These are phyloP conservation scores for Microctenopoma lineatum DNA, from an alignment of 2,797 vertebrate species.

Conservation along the genomic window DNA sequence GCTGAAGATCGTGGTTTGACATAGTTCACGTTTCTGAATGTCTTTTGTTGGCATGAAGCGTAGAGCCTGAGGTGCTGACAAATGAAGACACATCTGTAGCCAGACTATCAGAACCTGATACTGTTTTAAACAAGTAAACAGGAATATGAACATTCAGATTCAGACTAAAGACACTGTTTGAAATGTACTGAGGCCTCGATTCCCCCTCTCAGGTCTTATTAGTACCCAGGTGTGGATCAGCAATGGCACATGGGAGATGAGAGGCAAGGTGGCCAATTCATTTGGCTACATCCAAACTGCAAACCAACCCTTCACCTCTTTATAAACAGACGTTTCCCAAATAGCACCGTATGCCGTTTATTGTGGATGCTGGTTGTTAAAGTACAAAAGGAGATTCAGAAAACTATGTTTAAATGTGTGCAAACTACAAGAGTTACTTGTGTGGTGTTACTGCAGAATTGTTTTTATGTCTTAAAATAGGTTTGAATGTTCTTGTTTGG, in stretches of 20 bases:
- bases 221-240: not conserved
- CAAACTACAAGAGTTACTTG: not conserved
- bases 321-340: not conserved
- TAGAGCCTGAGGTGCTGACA: too few species aligned
- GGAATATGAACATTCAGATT: too few species aligned
- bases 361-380: not conserved
- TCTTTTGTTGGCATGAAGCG: too few species aligned
- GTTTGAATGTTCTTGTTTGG: too few species aligned
- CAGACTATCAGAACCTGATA: too few species aligned
- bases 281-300: constrained; percentile 43
- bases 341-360: constrained; percentile 1
- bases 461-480: not conserved
- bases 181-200: not conserved
- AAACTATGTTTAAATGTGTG: not conserved
- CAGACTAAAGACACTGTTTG: not conserved
- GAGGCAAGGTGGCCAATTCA: constrained; percentile 44
- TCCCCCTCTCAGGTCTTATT: not conserved
- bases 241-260: constrained; percentile 64
- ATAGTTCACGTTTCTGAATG: too few species aligned
- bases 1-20: too few species aligned
- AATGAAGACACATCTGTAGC: too few species aligned
- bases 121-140: too few species aligned
- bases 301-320: not conserved
- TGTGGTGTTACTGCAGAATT: not conserved
- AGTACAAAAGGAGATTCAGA: not conserved